Conservation (phyloP, 2,113 vertebrate genomes). For the Tachycineta bicolor region DNA sequence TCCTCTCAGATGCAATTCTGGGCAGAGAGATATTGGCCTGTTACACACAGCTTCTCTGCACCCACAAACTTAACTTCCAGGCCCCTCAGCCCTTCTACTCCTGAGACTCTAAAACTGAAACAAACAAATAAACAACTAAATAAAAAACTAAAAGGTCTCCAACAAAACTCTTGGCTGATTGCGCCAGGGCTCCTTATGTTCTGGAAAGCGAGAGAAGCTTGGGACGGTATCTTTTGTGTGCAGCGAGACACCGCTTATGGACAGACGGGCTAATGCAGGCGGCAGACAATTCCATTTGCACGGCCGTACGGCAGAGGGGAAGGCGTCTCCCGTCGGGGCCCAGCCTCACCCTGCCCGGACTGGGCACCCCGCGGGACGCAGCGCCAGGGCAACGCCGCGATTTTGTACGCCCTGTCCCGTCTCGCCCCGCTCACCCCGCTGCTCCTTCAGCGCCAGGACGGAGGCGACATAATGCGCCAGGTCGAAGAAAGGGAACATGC, state of each 20-base stretch:
- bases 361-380: no score
- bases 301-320: no score
- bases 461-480: conserved; percentile 90
- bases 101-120: neutral
- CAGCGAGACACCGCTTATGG: accelerated
- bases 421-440: conserved; percentile 82
- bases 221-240: neutral
- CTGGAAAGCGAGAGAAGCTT: neutral
- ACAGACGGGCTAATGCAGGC: accelerated
- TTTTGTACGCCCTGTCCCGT: neutral
- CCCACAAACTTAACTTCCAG: neutral
- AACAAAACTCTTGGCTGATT: neutral
- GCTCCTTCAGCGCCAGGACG: conserved; percentile 85
- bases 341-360: no score
- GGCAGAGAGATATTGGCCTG: neutral
- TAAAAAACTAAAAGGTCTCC: neutral
- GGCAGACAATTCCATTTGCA: neutral
- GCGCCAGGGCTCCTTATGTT: neutral
- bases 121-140: neutral
- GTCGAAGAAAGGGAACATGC: conserved; percentile 95
- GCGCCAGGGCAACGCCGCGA: no score
- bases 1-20: no score
- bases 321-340: no score
- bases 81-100: neutral
- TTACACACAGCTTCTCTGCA: neutral